phyloP scores from a whole-genome alignment of 2,888 invertebrate genomes.

The Eilema griseolum region DNA sequence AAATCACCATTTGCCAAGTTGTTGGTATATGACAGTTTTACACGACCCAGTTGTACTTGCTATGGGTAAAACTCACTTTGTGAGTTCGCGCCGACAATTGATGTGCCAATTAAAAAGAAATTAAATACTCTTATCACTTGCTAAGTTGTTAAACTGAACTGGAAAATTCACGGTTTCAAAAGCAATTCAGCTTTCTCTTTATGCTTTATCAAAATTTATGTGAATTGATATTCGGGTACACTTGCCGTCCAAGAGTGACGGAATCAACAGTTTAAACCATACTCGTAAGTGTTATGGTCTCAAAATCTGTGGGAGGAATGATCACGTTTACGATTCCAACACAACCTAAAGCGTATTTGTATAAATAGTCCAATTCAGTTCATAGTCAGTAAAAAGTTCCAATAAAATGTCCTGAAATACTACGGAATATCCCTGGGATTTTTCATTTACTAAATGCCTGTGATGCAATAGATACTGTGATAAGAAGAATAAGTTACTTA shows the following conservation, averaged over 20 bases:
- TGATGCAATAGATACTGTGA: too few relatives aligned
- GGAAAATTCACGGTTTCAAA: conserved; percentile 32
- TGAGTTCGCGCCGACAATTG: conserved; percentile 45
- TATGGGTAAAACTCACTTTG: conserved; percentile 27
- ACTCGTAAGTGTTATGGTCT: not conserved
- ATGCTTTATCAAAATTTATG: conserved; percentile 26
- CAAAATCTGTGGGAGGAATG: not conserved
- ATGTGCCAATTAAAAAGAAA: conserved; percentile 53
- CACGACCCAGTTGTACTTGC: conserved; percentile 20
- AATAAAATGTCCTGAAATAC: too few relatives aligned
- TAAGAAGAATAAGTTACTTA: too few relatives aligned
- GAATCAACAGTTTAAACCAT: not conserved
- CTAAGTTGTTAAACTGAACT: conserved; percentile 29
- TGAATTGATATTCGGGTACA: conserved; percentile 22
- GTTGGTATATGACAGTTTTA: conserved; percentile 17
- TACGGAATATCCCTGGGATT: too few relatives aligned
- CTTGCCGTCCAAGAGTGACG: not conserved
- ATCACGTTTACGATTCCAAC: not conserved
- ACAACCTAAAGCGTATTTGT: not conserved
- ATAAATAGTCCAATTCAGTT: not conserved
- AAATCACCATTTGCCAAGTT: conserved; percentile 21
- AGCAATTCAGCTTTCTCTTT: conserved; percentile 43
- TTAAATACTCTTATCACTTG: conserved; percentile 35
- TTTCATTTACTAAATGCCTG: not conserved
- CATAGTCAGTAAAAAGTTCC: too few relatives aligned